phyloP scores from a whole-genome alignment of 2,888 invertebrate species.

The Ferdinandea cuprea region DNA sequence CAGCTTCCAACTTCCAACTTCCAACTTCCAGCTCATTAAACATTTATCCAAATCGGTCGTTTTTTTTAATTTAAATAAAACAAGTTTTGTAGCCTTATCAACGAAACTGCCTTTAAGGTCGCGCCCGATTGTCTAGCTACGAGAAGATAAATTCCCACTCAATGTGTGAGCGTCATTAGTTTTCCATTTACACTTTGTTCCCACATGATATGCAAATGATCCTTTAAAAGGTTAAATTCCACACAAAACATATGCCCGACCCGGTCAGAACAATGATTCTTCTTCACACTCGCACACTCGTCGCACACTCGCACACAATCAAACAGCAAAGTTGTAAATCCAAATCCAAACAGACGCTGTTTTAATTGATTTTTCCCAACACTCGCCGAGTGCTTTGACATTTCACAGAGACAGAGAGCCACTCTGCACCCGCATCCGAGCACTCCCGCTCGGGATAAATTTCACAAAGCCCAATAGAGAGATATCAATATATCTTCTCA shows the following conservation, averaged over 20 bases:
- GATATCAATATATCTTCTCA: conserved; percentile 30
- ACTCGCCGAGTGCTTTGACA: conserved; percentile 54
- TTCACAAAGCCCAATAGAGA: conserved; percentile 26
- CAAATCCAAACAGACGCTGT: not conserved
- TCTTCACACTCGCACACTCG: not conserved
- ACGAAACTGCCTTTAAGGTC: not conserved
- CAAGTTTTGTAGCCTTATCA: not conserved
- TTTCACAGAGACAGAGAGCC: conserved; percentile 32
- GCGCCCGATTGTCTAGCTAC: conserved; percentile 13
- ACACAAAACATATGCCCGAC: not conserved
- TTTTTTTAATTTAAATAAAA: not conserved
- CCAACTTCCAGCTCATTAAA: too few relatives aligned
- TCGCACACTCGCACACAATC: conserved; percentile 25
- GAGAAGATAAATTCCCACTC: not conserved
- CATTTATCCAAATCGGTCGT: not conserved
- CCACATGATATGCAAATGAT: conserved; percentile 4
- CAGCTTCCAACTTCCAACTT: too few relatives aligned
- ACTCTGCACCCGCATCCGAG: not conserved
- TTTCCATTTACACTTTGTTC: not conserved
- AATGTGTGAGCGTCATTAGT: not conserved
- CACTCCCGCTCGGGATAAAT: conserved; percentile 7
- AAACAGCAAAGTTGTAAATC: conserved; percentile 35
- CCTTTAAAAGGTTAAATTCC: conserved; percentile 40
- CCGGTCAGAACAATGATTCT: conserved; percentile 22
- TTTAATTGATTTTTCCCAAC: conserved; percentile 43